Percentiles rank a stretch among this genome's conserved stretches.
Evolutionary conservation across 1,140 invertebrate genomes (phyloP).

Genomic region (Megalopta genalis): DNA sequence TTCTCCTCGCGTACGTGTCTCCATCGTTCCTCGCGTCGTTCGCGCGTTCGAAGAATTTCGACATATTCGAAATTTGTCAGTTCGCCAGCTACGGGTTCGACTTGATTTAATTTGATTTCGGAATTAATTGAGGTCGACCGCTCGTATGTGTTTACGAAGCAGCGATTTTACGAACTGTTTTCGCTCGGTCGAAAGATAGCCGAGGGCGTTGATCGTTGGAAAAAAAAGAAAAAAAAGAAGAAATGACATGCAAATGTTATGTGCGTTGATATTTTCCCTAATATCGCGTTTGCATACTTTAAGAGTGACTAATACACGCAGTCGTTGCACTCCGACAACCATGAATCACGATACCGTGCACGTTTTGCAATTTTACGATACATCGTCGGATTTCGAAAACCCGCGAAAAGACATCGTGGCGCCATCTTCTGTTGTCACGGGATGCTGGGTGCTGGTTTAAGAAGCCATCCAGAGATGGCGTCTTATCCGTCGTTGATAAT

Average conservation of each 20-base stretch:
- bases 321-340: neutral
- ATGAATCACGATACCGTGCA: neutral
- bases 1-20: too few species aligned
- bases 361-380: neutral
- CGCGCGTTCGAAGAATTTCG: neutral
- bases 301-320: neutral
- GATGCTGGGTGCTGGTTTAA: neutral
- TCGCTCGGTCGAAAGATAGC: conserved; percentile 23
- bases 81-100: too few species aligned
- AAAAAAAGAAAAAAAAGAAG: too few species aligned
- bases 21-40: neutral
- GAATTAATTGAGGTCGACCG: too few species aligned
- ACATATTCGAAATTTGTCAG: too few species aligned
- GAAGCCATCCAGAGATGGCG: conserved; percentile 14
- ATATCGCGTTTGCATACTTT: neutral
- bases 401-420: neutral
- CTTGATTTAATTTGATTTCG: too few species aligned
- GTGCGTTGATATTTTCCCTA: neutral
- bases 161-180: too few species aligned
- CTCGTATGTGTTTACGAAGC: too few species aligned
- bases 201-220: neutral
- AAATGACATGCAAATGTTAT: neutral
- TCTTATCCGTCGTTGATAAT: neutral
- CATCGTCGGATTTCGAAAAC: neutral
- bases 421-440: conserved; percentile 5